Conservation (phyloP, 2,113 vertebrate species). For the Chloropsis hardwickii region DNA sequence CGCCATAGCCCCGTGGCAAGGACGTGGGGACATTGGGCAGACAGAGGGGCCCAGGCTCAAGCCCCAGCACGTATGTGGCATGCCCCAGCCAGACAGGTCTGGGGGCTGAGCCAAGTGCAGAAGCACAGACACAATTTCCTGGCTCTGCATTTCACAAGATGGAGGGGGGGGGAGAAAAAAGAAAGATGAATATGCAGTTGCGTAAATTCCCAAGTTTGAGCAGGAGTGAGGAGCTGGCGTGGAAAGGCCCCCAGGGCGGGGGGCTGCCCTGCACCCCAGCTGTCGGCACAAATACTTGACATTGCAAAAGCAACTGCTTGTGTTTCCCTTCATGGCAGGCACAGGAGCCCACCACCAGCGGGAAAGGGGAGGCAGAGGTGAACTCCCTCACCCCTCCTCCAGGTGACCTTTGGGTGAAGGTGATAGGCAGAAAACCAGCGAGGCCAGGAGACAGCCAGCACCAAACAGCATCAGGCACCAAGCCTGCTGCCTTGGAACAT, state of each 20-base stretch:
- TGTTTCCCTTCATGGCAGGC: neutral
- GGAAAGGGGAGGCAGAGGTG: neutral
- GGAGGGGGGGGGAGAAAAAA: accelerated
- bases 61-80: accelerated
- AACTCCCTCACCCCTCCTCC: neutral
- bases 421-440: neutral
- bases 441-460: neutral
- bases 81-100: neutral
- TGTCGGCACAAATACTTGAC: neutral
- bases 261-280: neutral
- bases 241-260: accelerated
- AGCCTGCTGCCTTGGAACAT: accelerated
- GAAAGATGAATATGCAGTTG: neutral
- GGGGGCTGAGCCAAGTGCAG: neutral
- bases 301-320: neutral
- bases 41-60: accelerated
- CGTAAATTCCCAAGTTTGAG: neutral
- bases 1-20: accelerated
- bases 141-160: neutral
- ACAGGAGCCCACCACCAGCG: neutral
- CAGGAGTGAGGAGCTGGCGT: accelerated
- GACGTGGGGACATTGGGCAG: accelerated
- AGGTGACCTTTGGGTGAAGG: neutral
- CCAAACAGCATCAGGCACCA: accelerated
- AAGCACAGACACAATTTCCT: neutral